phyloP scores from a whole-genome alignment of 2,113 vertebrate species.

The Xyliphius kryptos region DNA sequence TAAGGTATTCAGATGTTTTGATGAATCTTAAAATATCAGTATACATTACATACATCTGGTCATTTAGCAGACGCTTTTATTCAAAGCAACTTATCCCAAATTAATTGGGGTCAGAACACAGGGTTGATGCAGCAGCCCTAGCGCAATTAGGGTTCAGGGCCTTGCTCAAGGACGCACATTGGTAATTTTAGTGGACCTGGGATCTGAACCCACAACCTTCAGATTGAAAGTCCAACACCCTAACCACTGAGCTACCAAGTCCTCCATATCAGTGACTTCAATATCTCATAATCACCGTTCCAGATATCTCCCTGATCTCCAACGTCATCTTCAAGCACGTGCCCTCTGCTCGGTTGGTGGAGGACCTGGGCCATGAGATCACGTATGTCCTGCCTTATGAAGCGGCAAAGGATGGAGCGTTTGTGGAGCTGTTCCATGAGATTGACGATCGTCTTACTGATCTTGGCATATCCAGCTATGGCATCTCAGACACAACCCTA shows the following conservation, averaged over 20 bases:
- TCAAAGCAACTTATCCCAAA: too few species aligned
- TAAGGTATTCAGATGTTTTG: not conserved
- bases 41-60: too few species aligned
- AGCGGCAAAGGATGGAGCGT: constrained; percentile 89
- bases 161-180: too few species aligned
- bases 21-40: not conserved
- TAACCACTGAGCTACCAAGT: too few species aligned
- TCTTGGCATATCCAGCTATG: constrained; percentile 93
- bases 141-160: too few species aligned
- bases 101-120: too few species aligned
- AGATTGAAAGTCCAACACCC: too few species aligned
- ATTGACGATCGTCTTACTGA: constrained; percentile 91
- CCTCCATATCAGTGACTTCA: not conserved
- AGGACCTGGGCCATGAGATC: constrained; percentile 92
- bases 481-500: constrained; percentile 93
- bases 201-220: too few species aligned
- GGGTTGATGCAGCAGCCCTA: too few species aligned
- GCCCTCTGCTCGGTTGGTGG: constrained; percentile 82
- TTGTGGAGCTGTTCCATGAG: constrained; percentile 96
- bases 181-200: too few species aligned
- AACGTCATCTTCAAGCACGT: constrained; percentile 93
- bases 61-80: too few species aligned
- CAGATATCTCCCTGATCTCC: constrained; percentile 94
- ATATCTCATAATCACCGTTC: not conserved
- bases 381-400: constrained; percentile 89